Evolutionary conservation across 92 coral and sea anemone species (phyloP).

Genomic region (Actinernus sp.): DNA sequence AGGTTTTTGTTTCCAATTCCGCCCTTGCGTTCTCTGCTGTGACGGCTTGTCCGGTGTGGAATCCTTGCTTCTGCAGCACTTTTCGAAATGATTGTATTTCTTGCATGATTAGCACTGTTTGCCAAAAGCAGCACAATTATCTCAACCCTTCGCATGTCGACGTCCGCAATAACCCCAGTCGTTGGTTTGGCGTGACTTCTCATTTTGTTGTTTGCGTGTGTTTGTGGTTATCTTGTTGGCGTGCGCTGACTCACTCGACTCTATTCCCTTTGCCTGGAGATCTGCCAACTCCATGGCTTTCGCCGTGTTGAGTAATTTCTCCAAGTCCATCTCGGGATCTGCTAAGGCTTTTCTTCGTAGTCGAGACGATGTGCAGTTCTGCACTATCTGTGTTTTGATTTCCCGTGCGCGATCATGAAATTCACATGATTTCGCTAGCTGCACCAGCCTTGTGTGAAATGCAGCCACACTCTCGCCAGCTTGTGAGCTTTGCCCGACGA

Average conservation of each 20-base stretch:
- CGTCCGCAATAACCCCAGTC: neutral
- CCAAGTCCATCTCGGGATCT: slow-evolving; percentile 28
- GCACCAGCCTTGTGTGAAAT: slow-evolving; percentile 40
- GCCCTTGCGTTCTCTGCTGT: too few species aligned
- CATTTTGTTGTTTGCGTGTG: too few species aligned
- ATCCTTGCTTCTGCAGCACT: slow-evolving; percentile 7
- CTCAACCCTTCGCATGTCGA: neutral
- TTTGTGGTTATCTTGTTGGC: too few species aligned
- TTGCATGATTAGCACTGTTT: slow-evolving; percentile 17
- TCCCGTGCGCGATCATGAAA: slow-evolving; percentile 11
- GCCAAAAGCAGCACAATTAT: slow-evolving; percentile 8
- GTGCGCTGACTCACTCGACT: neutral
- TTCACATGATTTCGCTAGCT: slow-evolving; percentile 25
- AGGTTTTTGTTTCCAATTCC: too few species aligned
- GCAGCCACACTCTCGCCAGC: slow-evolving; percentile 42
- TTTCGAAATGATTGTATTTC: slow-evolving; percentile 5
- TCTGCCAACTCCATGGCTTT: slow-evolving; percentile 32
- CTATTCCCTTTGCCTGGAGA: slow-evolving; percentile 17
- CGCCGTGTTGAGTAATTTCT: slow-evolving; percentile 14
- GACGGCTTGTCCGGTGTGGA: too few species aligned
- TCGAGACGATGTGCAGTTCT: slow-evolving; percentile 23
- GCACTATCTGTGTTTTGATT: slow-evolving; percentile 19
- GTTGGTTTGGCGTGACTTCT: neutral
- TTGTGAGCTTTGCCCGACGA: slow-evolving; percentile 42
- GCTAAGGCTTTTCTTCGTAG: slow-evolving; percentile 34